Percentiles rank a stretch among this genome's conserved stretches.
Evolutionary conservation across 2,113 vertebrate genomes (phyloP).

Genomic region (Datnioides undecimradiatus): DNA sequence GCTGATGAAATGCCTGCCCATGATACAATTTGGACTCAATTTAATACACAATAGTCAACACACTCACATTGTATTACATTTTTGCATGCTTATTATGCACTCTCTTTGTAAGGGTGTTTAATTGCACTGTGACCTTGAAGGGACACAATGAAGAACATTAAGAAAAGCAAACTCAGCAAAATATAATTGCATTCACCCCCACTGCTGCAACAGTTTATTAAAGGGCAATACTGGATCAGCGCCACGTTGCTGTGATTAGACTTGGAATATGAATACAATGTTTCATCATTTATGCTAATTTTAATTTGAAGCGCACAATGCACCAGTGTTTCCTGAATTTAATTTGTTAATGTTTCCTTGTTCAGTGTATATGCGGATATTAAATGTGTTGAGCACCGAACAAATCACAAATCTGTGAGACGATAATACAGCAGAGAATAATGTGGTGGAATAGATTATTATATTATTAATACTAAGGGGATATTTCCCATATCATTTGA

Average conservation of each 20-base stretch:
- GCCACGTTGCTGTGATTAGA: conserved; percentile 45
- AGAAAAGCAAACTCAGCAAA: conserved; percentile 65
- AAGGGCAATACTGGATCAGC: conserved; percentile 28
- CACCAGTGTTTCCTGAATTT: conserved; percentile 28
- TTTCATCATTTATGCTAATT: conserved; percentile 53
- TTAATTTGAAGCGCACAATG: conserved; percentile 22
- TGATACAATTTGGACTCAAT: conserved; percentile 46
- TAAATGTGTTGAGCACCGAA: conserved; percentile 25
- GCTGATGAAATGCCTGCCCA: conserved; percentile 47
- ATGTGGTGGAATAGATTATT: conserved; percentile 67
- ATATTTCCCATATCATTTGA: conserved; percentile 75
- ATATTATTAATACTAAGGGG: conserved; percentile 78
- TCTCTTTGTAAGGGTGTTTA: conserved; percentile 36
- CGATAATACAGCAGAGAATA: conserved; percentile 41
- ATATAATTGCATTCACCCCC: conserved; percentile 56
- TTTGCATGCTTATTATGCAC: conserved; percentile 30
- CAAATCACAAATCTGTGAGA: conserved; percentile 43
- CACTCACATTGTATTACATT: conserved; percentile 33
- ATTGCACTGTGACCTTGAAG: conserved; percentile 60
- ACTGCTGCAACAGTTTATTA: conserved; percentile 31
- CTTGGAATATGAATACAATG: conserved; percentile 16
- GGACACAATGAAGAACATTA: conserved; percentile 48
- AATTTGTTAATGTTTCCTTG: conserved; percentile 24
- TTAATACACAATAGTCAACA: conserved; percentile 35
- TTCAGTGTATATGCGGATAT: neutral